phyloP scores from a whole-genome alignment of 2,113 vertebrate species.

The Xiphorhynchus elegans region DNA sequence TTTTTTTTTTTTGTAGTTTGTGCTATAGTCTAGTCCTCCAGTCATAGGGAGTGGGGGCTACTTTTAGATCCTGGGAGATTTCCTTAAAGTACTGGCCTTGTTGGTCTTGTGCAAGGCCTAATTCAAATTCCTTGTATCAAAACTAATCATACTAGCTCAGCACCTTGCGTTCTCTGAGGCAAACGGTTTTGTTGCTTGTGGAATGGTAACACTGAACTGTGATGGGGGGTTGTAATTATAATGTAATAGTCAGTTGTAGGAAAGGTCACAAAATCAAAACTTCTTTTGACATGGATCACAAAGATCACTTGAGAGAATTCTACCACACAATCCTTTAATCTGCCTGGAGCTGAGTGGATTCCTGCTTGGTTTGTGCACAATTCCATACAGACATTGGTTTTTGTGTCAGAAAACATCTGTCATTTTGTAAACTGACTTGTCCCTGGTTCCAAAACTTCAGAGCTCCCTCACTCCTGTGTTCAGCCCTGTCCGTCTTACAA shows the following conservation, averaged over 20 bases:
- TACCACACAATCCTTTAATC: accelerated
- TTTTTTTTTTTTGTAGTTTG: neutral
- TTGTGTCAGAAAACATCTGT: neutral
- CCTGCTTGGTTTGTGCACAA: accelerated
- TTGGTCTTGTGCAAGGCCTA: neutral
- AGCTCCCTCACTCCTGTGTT: too few relatives aligned
- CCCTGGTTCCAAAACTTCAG: neutral
- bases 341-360: neutral
- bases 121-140: neutral
- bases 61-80: neutral
- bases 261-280: neutral
- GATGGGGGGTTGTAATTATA: neutral
- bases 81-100: neutral
- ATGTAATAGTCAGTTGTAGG: neutral
- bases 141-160: neutral
- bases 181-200: neutral
- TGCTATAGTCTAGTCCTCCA: neutral
- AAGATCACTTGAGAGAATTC: neutral
- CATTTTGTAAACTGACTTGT: neutral
- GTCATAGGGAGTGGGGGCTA: neutral
- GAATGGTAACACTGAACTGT: neutral
- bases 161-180: neutral
- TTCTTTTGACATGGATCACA: neutral
- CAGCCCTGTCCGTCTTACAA: accelerated
- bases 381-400: accelerated